Conservation (phyloP, 2,888 invertebrate genomes). For the Blera fallax region DNA sequence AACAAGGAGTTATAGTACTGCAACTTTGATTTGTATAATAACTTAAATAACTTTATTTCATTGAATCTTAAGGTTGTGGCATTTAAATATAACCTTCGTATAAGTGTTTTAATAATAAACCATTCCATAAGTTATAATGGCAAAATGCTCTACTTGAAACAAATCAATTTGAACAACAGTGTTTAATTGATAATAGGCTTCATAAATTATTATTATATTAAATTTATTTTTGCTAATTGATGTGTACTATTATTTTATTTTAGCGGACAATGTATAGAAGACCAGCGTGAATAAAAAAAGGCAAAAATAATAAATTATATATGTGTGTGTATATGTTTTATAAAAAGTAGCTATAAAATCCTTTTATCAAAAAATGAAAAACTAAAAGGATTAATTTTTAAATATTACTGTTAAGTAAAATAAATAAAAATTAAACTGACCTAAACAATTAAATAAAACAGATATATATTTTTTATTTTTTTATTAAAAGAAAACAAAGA, state of each 20-base stretch:
- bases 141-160: slow-evolving; percentile 1
- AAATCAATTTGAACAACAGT: background rate
- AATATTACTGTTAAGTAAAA: slow-evolving; percentile 53
- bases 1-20: background rate
- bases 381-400: slow-evolving; percentile 37
- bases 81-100: background rate
- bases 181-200: slow-evolving; percentile 15
- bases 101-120: background rate
- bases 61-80: background rate
- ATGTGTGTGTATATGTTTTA: slow-evolving; percentile 59
- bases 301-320: slow-evolving; percentile 9
- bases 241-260: slow-evolving; percentile 52
- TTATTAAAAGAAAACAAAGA: slow-evolving; percentile 53
- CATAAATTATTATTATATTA: slow-evolving; percentile 21
- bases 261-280: slow-evolving; percentile 52
- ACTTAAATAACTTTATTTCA: background rate
- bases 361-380: slow-evolving; percentile 27
- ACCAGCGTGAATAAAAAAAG: slow-evolving; percentile 35
- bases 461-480: slow-evolving; percentile 73
- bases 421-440: slow-evolving; percentile 41
- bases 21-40: background rate
- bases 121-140: background rate
- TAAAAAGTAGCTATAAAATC: slow-evolving; percentile 42
- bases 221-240: slow-evolving; percentile 48
- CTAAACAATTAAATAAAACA: slow-evolving; percentile 65